Evolutionary conservation across 2,888 invertebrate species (phyloP), one percentile per base, ranked within the genome.

Genomic region (Campoplex capitator): DNA sequence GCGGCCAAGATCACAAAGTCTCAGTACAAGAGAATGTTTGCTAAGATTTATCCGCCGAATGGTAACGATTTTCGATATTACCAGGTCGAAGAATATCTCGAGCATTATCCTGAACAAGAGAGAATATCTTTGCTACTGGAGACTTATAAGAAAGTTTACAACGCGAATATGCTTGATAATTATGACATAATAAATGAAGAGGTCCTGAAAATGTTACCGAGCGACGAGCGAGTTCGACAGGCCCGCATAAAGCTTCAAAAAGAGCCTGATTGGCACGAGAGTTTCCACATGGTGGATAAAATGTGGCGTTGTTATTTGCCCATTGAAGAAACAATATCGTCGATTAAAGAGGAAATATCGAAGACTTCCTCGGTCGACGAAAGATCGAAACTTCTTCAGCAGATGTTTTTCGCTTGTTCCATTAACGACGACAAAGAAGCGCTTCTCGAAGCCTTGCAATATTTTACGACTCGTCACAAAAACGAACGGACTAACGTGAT

Each of bases 261-360:
- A 6, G 85, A 85, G 4, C 23, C 75, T 0, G 70, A 86, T 45
- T 84, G 79, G 28, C 73, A 38, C 9, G 9, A n/a, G 1, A 0
- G 67, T 23, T 23, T 23, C 2, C 13, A 13, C 0, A 38, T 0
- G 11, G 58, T 76, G 0, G 18, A 45, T 0, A 6, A 11, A 1
- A 86, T 79, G 0, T 94, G 94, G 94, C 87, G 88, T 28, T 91
- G 91, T 82, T 94, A 93, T 45, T 79, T 94, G 28, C 89, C 91
- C 0, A 75, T 83, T 0, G 11, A 82, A 0, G 92, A 93, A 56
- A 84, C 91, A 0, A 90, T 94, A 45, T 84, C 90, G 0, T 7
- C 76, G 4, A 85, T 94, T 3, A 93, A 90, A 54, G 11, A 65
- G 0, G 86, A 92, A 45, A 92, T 94, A 8, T 3, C 70, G 0